Evolutionary conservation across 2,888 invertebrate species (phyloP).

Genomic region (Aquatica leii): DNA sequence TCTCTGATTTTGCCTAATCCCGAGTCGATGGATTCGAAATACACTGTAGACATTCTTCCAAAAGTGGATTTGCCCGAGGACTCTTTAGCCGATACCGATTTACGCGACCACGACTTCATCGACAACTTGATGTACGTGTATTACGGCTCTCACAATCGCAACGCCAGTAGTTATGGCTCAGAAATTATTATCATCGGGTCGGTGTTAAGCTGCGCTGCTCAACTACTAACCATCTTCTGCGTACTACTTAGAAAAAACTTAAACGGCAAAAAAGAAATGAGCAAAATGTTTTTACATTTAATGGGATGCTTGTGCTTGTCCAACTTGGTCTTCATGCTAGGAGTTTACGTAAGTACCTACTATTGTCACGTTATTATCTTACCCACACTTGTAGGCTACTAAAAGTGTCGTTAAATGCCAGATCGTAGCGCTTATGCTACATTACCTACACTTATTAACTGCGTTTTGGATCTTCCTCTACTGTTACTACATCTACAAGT

Average conservation of each 20-base stretch:
- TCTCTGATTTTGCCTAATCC: constrained; percentile 58
- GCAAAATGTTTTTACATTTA: constrained; percentile 69
- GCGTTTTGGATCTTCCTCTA: constrained; percentile 75
- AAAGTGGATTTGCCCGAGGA: constrained; percentile 69
- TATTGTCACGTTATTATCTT: neutral
- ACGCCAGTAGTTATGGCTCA: constrained; percentile 64
- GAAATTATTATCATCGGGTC: constrained; percentile 63
- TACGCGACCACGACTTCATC: constrained; percentile 75
- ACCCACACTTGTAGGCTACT: constrained; percentile 63
- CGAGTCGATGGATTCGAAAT: constrained; percentile 52
- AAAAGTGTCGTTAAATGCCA: constrained; percentile 71
- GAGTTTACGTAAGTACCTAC: constrained; percentile 67
- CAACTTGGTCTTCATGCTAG: constrained; percentile 71
- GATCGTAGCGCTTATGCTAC: constrained; percentile 71
- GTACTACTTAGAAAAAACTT: constrained; percentile 57
- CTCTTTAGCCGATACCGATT: constrained; percentile 70
- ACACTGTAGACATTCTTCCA: constrained; percentile 60
- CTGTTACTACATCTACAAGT: constrained; percentile 70
- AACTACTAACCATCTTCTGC: constrained; percentile 62
- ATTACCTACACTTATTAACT: constrained; percentile 74
- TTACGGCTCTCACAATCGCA: constrained; percentile 66
- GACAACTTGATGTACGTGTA: constrained; percentile 78
- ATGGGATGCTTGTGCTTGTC: constrained; percentile 69
- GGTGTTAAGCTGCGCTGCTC: constrained; percentile 63
- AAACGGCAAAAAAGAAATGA: constrained; percentile 56